Evolutionary conservation across 1,140 invertebrate species (phyloP).

Genomic region (Leptopilina boulardi): DNA sequence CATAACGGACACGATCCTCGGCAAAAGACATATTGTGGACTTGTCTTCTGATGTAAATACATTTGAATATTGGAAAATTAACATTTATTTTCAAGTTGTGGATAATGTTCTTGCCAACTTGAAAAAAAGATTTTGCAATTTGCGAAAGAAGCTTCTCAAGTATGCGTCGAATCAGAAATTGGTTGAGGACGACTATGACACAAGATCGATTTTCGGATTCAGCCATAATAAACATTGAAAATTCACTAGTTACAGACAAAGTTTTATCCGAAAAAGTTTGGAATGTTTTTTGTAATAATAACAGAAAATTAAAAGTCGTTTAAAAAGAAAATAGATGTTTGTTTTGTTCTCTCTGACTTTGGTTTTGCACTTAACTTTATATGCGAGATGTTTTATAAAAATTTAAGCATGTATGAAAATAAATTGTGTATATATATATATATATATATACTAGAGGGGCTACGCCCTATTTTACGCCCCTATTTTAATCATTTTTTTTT

Average conservation of each 20-base stretch:
- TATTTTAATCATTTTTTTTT: no score
- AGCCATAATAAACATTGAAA: conserved; percentile 9
- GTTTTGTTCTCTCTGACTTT: no score
- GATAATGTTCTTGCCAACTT: conserved; percentile 16
- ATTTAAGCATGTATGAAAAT: no score
- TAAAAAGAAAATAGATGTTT: no score
- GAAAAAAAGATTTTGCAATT: neutral
- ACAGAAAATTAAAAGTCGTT: no score
- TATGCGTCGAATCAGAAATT: conserved; percentile 11
- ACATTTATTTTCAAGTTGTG: conserved; percentile 21
- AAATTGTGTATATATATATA: no score
- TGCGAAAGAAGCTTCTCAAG: neutral
- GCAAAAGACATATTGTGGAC: neutral
- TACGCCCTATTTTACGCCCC: no score
- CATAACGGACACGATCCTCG: neutral
- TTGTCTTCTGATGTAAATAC: neutral
- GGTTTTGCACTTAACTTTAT: no score
- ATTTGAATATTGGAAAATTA: conserved; percentile 16
- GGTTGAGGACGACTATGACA: neutral
- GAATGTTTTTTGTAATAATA: conserved; percentile 28
- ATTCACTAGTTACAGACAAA: neutral
- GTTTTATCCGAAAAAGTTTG: neutral
- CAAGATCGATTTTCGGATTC: neutral
- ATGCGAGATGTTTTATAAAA: no score
- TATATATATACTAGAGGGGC: no score